Base-by-base conservation (phyloP, 2,888 invertebrate genomes). In the Gastrophysa polygoni region DNA sequence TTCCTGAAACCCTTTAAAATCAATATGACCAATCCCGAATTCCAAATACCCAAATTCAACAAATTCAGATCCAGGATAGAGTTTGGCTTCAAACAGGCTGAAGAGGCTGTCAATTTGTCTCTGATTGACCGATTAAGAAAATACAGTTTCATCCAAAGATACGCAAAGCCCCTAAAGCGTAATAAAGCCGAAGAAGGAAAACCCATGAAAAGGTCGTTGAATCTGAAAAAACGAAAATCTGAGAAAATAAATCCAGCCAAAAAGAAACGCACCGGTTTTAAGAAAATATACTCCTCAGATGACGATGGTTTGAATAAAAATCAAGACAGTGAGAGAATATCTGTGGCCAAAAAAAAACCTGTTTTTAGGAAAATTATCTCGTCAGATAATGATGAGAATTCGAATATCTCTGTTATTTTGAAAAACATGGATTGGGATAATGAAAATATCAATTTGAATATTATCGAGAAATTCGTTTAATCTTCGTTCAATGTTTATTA, bases 61-160 rank as follows among this genome's bases (percentile, higher is more conserved):
- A 48, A 49, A 18, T 69, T 55, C 43, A 61, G 56, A 43, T 44
- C 57, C 10, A 62, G 71, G 28, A 11, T 73, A 1, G 32, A 66
- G 8, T 50, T 16, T 7, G 66, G 68, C 10, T 29, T 65, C 2
- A 47, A 64, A 56, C 65, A 70, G 44, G 74, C 74, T 0, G 48
- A 47, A 5, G 54, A 64, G 17, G 74, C 74, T 6, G 17, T 59
- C 18, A 44, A 60, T 8, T 46, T 73, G 55, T 44, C 61, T 10
- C 52, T 72, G 16, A 34, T 66, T 1, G 65, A 69, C 11, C 64
- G 74, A 55, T 57, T 74, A 29, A 62, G 56, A 38, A 67, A 58
- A 7, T 74, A 64, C 17, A 64, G 70, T 50, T 73, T 74, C 56
- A 57, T 72, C 8, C 32, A 51, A 1, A 64, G 72, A 43, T 72